A percentile compares a stretch with the other conserved stretches of the same genome.
Evolutionary conservation across 1,140 invertebrate species (phyloP).

Genomic region (Penaeus indicus): DNA sequence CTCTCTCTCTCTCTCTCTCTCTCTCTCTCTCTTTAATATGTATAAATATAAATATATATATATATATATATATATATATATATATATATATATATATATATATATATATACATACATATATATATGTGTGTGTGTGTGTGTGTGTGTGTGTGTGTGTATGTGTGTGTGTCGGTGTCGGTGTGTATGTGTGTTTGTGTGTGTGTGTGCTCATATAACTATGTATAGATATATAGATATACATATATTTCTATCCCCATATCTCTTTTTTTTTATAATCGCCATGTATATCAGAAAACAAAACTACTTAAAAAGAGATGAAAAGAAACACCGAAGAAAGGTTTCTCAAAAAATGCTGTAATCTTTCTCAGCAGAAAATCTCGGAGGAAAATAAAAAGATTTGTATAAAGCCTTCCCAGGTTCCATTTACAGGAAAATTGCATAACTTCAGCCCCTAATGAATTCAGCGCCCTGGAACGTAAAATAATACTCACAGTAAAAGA

Average conservation of each 20-base stretch:
- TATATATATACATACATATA: not conserved
- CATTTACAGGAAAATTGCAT: no score
- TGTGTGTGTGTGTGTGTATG: no score
- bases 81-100: no score
- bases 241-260: not conserved
- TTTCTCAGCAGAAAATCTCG: not conserved
- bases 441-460: no score
- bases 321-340: not conserved
- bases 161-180: no score
- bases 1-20: no score
- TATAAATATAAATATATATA: no score
- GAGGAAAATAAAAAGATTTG: not conserved
- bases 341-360: not conserved
- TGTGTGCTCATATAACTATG: not conserved
- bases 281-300: not conserved
- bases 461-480: no score
- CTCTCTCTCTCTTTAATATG: no score
- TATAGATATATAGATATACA: not conserved
- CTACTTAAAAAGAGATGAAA: not conserved
- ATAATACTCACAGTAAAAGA: no score
- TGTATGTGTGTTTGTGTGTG: no score
- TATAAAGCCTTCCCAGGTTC: not conserved
- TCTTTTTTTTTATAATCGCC: not conserved
- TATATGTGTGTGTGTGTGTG: not conserved
- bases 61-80: no score